These are phyloP conservation scores for Lacerta bilineata DNA, from an alignment of 2,797 vertebrate species.

Conservation along the genomic window DNA sequence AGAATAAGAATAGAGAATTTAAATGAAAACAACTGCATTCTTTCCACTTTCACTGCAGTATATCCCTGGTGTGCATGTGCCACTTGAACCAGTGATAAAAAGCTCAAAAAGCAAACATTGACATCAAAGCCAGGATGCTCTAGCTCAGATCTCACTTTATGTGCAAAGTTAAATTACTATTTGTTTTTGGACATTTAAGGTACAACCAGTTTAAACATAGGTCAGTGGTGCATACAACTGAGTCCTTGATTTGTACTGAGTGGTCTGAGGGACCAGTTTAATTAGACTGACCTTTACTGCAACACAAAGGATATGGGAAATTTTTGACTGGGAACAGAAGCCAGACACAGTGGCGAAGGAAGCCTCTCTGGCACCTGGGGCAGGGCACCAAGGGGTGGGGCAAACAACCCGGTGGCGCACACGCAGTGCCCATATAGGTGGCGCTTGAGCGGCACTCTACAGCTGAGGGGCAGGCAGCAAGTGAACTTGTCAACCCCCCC, in stretches of 20 bases:
- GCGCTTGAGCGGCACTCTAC: too few relatives aligned
- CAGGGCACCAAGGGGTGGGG: too few relatives aligned
- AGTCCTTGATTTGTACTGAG: not conserved
- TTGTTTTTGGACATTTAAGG: not conserved
- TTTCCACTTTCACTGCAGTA: not conserved
- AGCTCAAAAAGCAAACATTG: not conserved
- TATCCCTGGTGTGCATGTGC: not conserved
- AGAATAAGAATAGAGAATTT: slow-evolving; percentile 45
- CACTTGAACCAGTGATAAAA: not conserved
- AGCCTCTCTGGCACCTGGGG: too few relatives aligned
- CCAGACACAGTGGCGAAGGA: too few relatives aligned
- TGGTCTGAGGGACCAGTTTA: not conserved
- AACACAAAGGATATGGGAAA: not conserved
- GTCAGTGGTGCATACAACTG: not conserved
- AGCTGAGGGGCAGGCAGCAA: too few relatives aligned
- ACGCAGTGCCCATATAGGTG: fast-evolving
- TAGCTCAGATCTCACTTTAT: not conserved
- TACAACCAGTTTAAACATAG: not conserved
- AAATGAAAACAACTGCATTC: slow-evolving; percentile 52
- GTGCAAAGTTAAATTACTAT: not conserved
- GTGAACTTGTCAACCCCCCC: too few relatives aligned
- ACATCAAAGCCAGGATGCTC: not conserved
- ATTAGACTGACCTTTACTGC: not conserved
- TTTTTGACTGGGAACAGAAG: too few relatives aligned
- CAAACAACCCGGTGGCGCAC: too few relatives aligned